These are phyloP conservation scores for Urocyon cinereoargenteus DNA, from an alignment of 2,797 vertebrate species.

Conservation along the genomic window DNA sequence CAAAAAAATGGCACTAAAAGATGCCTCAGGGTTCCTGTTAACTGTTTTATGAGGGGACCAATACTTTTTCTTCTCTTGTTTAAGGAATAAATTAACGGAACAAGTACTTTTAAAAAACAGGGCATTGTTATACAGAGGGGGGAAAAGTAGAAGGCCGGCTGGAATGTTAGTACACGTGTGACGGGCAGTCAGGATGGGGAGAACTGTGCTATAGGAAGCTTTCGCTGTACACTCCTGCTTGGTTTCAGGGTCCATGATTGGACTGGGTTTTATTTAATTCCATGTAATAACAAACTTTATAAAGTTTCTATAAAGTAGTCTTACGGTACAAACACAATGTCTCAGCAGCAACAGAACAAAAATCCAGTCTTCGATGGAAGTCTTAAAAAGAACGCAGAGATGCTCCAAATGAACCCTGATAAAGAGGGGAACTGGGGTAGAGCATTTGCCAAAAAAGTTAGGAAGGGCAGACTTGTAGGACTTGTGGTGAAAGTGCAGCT, in stretches of 20 bases:
- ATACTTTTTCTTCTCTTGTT: neutral
- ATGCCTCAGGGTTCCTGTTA: conserved; percentile 60
- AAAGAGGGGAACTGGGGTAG: neutral
- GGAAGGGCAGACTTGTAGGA: neutral
- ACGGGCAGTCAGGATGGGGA: neutral
- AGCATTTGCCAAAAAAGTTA: neutral
- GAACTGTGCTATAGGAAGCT: neutral
- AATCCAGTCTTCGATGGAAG: neutral
- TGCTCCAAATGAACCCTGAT: neutral
- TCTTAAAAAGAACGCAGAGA: neutral
- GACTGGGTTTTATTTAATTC: conserved; percentile 13
- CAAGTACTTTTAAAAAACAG: conserved; percentile 41
- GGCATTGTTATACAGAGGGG: neutral
- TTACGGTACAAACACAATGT: neutral
- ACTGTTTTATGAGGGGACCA: conserved; percentile 52
- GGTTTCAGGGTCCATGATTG: neutral
- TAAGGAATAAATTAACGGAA: conserved; percentile 70
- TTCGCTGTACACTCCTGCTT: neutral
- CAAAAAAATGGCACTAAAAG: conserved; percentile 61
- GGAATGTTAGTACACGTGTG: accelerated
- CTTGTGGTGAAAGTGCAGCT: accelerated
- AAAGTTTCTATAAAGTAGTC: neutral
- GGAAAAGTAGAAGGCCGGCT: neutral
- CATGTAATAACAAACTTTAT: neutral
- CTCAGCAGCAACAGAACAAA: neutral